Base-by-base conservation (phyloP, 2,797 vertebrate species). In the Crenichthys baileyi region DNA sequence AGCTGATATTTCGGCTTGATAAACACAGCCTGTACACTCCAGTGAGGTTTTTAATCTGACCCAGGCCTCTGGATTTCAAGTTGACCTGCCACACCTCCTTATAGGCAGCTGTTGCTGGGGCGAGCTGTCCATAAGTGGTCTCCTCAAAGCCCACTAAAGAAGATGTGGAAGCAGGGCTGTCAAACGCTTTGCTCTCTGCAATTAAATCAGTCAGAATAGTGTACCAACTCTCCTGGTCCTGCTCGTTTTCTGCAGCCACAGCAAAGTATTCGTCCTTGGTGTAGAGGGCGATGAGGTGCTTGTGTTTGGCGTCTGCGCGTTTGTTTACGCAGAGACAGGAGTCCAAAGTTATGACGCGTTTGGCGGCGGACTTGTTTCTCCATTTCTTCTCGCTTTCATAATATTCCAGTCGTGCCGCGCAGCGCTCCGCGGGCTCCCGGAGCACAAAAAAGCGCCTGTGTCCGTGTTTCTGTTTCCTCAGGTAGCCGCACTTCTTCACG, bases 301-400 rank as follows among this genome's bases (percentile, higher is more conserved):
- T 97, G 96, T 99, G 97, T 88, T 98, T 99, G 94, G 98, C 97
- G 95, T 99, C 98, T 13, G 98, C 98, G 8, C 98, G 96, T 90
- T 98, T 99, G 96, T 98, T 98, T 93, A 99, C 96, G 94, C 97
- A 98, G 90, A 99, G 96, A 90, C 98, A 98, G 70, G 96, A 97
- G 94, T 98, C 97, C 88, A 99, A 91, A 72, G 96, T 91, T 88
- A 99, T 97, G 83, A 97, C 95, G 87, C 98, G 96, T 83, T 97
- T 98, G n/a, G 98, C 97, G 31, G 96, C 94, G 15, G 97, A 96
- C 95, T 97, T 97, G 95, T 97, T 98, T 80, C 95, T 96, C 97
- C 97, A 99, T 96, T 99, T 99, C 96, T 99, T 99, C 94, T 99
- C 98, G 95, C 95, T 99, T 87, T 99, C 98, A 61, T 98, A 99